Percentiles rank a stretch among this genome's conserved stretches.
Conservation (phyloP, 2,888 invertebrate genomes). For the Netelia inedita region DNA sequence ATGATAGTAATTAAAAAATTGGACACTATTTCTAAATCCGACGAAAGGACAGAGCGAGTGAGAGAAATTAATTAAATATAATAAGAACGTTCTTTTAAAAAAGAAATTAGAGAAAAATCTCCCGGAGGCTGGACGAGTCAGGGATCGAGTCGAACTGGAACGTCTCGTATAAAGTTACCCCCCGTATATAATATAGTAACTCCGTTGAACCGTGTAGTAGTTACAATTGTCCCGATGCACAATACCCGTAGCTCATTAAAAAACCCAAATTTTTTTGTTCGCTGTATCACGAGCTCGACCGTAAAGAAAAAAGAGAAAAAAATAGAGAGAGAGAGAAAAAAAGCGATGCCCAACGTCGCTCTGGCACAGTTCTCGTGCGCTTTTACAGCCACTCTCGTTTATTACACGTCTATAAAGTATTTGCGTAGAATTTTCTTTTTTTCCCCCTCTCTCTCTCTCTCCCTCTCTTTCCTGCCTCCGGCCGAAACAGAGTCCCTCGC, state of each 20-base stretch:
- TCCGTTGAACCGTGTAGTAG: neutral
- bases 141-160: neutral
- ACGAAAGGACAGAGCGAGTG: neutral
- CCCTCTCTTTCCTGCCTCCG: neutral
- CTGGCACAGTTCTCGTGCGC: constrained; percentile 42
- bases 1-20: no score
- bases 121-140: neutral
- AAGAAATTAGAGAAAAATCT: neutral
- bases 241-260: constrained; percentile 47
- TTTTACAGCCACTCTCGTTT: constrained; percentile 55
- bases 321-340: neutral
- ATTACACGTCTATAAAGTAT: constrained; percentile 47
- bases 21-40: no score
- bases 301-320: neutral
- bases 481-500: neutral
- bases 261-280: constrained; percentile 21
- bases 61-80: neutral
- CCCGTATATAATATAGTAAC: neutral
- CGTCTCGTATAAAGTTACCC: neutral
- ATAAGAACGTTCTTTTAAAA: neutral
- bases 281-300: constrained; percentile 1
- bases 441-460: constrained; percentile 5
- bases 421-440: constrained; percentile 11
- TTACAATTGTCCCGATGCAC: constrained; percentile 39
- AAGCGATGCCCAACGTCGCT: constrained; percentile 11